Evolutionary conservation across 2,888 invertebrate genomes (phyloP).

Genomic region (Vesta saturnalis): DNA sequence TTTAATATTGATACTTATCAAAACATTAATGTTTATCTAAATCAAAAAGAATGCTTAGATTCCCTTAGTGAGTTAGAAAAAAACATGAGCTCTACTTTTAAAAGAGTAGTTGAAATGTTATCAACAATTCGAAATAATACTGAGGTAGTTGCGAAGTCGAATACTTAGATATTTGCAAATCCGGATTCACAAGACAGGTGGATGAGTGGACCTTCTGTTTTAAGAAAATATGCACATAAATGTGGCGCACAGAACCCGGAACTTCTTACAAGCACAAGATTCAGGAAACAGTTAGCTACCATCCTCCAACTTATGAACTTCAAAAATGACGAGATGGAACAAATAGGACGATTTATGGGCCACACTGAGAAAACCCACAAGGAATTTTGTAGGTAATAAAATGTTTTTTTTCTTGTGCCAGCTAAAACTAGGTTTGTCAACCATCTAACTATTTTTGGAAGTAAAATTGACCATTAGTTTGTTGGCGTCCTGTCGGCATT

Average conservation of each 20-base stretch:
- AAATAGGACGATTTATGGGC: slow-evolving; percentile 13
- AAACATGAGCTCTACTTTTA: slow-evolving; percentile 18
- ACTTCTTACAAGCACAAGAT: slow-evolving; percentile 30
- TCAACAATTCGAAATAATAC: slow-evolving; percentile 21
- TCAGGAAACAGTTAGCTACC: slow-evolving; percentile 36
- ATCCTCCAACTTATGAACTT: slow-evolving; percentile 35
- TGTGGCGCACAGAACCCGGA: slow-evolving; percentile 31
- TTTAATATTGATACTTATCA: slow-evolving; percentile 21
- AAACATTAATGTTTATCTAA: neutral
- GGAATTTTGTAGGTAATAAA: too few relatives aligned
- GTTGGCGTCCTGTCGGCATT: too few relatives aligned
- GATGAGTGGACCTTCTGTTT: slow-evolving; percentile 22
- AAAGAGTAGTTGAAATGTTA: slow-evolving; percentile 25
- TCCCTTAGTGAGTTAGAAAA: slow-evolving; percentile 24
- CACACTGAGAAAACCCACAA: too few relatives aligned
- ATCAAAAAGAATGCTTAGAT: slow-evolving; percentile 27
- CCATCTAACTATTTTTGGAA: too few relatives aligned
- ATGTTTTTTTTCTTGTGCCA: neutral
- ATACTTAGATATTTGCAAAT: slow-evolving; percentile 37
- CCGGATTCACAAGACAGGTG: slow-evolving; percentile 24
- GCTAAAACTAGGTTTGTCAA: too few relatives aligned
- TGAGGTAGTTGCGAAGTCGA: slow-evolving; percentile 22
- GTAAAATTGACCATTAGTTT: too few relatives aligned
- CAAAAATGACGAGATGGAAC: slow-evolving; percentile 34
- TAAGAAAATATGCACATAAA: slow-evolving; percentile 28